Evolutionary conservation across 2,113 vertebrate species (phyloP).

Genomic region (Pavo muticus): DNA sequence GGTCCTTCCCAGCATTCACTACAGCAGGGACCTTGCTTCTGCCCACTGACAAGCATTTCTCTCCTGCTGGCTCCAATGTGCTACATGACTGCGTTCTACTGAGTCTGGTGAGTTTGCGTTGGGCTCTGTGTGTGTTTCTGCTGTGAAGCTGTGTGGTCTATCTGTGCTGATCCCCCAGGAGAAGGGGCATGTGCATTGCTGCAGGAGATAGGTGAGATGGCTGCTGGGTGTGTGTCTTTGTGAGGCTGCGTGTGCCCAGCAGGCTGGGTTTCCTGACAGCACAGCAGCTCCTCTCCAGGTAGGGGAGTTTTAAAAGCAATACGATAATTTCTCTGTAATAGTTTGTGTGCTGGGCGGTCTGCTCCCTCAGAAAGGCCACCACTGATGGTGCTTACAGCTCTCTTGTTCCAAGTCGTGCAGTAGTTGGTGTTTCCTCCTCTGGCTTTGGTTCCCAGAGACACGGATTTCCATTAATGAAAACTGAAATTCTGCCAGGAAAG

Average conservation of each 20-base stretch:
- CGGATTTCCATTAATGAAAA: background rate
- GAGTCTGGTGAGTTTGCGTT: rapidly evolving
- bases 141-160: rapidly evolving
- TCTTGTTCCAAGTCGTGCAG: background rate
- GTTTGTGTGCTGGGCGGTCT: background rate
- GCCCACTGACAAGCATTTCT: rapidly evolving
- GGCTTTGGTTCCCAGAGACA: background rate
- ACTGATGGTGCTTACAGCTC: background rate
- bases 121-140: rapidly evolving
- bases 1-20: background rate
- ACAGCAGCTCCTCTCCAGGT: background rate
- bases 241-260: background rate
- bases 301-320: background rate
- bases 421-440: background rate
- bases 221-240: background rate
- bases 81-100: background rate
- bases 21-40: background rate
- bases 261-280: background rate
- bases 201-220: rapidly evolving
- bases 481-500: background rate
- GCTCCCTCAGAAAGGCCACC: background rate
- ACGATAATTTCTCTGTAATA: rapidly evolving
- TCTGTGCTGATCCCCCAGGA: rapidly evolving
- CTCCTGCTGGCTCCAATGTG: rapidly evolving
- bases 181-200: background rate